Evolutionary conservation across 2,113 vertebrate genomes (phyloP), one percentile per base, ranked within the genome.

Genomic region (Lasiurus cinereus): DNA sequence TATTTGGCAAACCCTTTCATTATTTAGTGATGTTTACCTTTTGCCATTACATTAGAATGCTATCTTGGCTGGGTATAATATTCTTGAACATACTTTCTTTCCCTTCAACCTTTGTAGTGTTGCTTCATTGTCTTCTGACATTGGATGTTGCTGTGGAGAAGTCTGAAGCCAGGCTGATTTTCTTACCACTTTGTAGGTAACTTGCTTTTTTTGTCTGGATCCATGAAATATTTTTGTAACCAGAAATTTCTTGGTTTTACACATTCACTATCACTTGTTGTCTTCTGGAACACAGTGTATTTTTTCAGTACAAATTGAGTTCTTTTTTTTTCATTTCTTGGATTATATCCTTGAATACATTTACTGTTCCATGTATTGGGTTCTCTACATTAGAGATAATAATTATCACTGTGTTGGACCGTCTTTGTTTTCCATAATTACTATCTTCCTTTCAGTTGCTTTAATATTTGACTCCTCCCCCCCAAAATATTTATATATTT

Each of bases 101-200:
- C 36, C 70, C 73, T 69, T 46, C 48, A 33, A 88, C 21, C 56
- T 94, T 70, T 90, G 13, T 90, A 74, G 48, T 88, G 6, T 59
- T 76, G 48, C 39, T 56, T 84, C 77, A 79, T 31, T 69, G 8
- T 54, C 76, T 93, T 69, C 64, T 93, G 27, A 76, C 78, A 8
- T 33, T 83, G 46, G 56, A 9, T 66, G 13, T 91, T 73, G 70
- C 80, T 62, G 24, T 46, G 72, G 64, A 46, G 59, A 82, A 80
- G 48, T 77, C 88, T 94, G 70, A 78, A 89, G 93, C 83, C 73
- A 74, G 77, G 50, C 59, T 89, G 62, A 83, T 50, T 88, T 88
- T 94, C 86, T 84, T 84, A 64, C n/a, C 50, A 91, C 33, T 93
- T 39, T 85, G 10, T 88, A 88, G 77, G 48, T 84, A 84, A 83